phyloP scores from a whole-genome alignment of 2,797 vertebrate species.

The Hypotaenidia philippensis region DNA sequence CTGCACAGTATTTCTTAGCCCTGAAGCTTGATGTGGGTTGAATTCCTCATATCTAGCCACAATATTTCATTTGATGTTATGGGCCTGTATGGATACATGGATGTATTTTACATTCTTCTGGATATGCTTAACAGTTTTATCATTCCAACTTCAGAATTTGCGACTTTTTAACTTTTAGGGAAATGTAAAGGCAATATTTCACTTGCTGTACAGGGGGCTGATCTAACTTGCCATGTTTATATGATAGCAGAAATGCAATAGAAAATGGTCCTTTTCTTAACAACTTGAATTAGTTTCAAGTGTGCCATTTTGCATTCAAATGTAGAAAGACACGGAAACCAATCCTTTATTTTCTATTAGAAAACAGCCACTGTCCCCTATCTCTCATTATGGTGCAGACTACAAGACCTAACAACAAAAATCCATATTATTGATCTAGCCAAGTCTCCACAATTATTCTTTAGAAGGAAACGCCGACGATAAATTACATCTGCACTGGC shows the following conservation, averaged over 20 bases:
- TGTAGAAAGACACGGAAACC: slow-evolving; percentile 85
- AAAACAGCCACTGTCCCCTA: slow-evolving; percentile 89
- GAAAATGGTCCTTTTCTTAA: slow-evolving; percentile 81
- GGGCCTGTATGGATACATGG: slow-evolving; percentile 13
- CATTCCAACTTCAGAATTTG: slow-evolving; percentile 68
- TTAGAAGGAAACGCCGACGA: slow-evolving; percentile 97
- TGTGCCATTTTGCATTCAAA: slow-evolving; percentile 87
- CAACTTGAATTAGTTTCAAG: slow-evolving; percentile 86
- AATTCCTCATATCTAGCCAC: slow-evolving; percentile 34
- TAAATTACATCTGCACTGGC: slow-evolving; percentile 97
- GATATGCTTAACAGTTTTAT: slow-evolving; percentile 64
- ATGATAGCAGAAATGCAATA: slow-evolving; percentile 78
- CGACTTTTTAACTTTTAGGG: slow-evolving; percentile 73
- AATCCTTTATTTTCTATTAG: slow-evolving; percentile 88
- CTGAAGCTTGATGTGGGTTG: slow-evolving; percentile 35
- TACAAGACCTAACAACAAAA: slow-evolving; percentile 98
- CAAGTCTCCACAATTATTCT: slow-evolving; percentile 99
- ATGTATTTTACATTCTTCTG: slow-evolving; percentile 57
- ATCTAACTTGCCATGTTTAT: slow-evolving; percentile 76
- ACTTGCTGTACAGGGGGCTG: slow-evolving; percentile 53
- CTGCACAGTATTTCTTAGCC: slow-evolving; percentile 17
- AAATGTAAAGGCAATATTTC: slow-evolving; percentile 72
- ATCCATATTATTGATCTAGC: slow-evolving; percentile 97
- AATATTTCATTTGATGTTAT: slow-evolving; percentile 37
- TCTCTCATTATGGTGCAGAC: slow-evolving; percentile 95